Evolutionary conservation across 2,888 invertebrate species (phyloP).

Genomic region (Dasypogon diadema): DNA sequence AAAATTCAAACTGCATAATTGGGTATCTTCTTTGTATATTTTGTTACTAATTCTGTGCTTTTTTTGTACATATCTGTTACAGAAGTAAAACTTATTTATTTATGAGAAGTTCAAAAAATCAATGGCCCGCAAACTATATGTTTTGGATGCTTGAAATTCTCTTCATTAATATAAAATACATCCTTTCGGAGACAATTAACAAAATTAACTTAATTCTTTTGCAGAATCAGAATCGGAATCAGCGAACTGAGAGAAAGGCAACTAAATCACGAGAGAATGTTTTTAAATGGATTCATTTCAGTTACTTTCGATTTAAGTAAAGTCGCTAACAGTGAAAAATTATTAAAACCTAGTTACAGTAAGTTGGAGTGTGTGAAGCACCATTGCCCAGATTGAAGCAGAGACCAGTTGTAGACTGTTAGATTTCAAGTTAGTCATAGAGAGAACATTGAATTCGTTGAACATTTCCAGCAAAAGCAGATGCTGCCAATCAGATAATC

Average conservation of each 20-base stretch:
- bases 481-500: constrained; percentile 23
- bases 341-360: constrained; percentile 20
- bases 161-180: no score
- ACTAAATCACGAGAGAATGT: not conserved
- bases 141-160: no score
- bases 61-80: no score
- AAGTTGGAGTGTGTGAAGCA: constrained; percentile 5
- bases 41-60: no score
- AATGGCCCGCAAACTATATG: no score
- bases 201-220: no score
- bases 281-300: not conserved
- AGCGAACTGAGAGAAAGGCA: not conserved
- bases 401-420: constrained; percentile 43
- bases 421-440: constrained; percentile 39
- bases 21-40: no score
- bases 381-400: constrained; percentile 9
- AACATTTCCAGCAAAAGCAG: constrained; percentile 13
- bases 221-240: no score
- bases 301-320: not conserved
- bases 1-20: no score
- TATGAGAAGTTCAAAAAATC: no score
- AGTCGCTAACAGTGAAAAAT: constrained; percentile 13
- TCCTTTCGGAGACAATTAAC: no score
- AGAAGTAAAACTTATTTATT: no score
- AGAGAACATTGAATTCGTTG: constrained; percentile 4